phyloP scores from a whole-genome alignment of 1,140 invertebrate species.

The Lucilia sericata region DNA sequence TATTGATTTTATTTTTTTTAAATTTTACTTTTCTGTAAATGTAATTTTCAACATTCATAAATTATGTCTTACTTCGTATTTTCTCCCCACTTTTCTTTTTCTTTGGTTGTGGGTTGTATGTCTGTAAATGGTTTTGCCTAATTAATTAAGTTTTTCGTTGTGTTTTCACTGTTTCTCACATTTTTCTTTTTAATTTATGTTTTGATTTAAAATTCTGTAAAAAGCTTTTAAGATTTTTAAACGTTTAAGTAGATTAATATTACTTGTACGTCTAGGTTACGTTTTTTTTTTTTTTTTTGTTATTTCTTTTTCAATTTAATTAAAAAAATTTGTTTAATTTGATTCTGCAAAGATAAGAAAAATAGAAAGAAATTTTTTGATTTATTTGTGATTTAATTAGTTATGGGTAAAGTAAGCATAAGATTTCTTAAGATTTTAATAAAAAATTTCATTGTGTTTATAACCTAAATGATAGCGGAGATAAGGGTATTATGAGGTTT shows the following conservation, averaged over 20 bases:
- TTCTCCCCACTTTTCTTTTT: background rate
- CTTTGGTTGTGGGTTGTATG: too few relatives aligned
- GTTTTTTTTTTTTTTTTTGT: background rate
- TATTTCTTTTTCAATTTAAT: background rate
- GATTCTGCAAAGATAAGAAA: background rate
- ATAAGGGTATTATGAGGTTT: too few relatives aligned
- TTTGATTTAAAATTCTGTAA: conserved; percentile 7
- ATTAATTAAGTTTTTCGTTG: conserved; percentile 2
- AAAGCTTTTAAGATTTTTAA: background rate
- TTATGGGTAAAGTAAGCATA: background rate
- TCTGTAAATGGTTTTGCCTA: conserved; percentile 7
- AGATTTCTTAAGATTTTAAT: background rate
- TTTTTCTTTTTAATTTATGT: background rate
- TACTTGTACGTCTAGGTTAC: background rate
- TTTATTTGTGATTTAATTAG: background rate
- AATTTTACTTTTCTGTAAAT: background rate
- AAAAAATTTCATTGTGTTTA: background rate
- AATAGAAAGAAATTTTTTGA: background rate
- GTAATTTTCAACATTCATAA: conserved; percentile 8
- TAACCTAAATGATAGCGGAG: too few relatives aligned
- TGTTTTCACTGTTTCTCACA: background rate
- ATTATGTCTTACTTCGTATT: too few relatives aligned
- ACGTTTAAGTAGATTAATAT: background rate
- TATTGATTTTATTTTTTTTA: background rate
- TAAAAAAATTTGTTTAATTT: background rate